Base-by-base conservation (phyloP, 2,888 invertebrate species). In the Tetragnatha montana region DNA sequence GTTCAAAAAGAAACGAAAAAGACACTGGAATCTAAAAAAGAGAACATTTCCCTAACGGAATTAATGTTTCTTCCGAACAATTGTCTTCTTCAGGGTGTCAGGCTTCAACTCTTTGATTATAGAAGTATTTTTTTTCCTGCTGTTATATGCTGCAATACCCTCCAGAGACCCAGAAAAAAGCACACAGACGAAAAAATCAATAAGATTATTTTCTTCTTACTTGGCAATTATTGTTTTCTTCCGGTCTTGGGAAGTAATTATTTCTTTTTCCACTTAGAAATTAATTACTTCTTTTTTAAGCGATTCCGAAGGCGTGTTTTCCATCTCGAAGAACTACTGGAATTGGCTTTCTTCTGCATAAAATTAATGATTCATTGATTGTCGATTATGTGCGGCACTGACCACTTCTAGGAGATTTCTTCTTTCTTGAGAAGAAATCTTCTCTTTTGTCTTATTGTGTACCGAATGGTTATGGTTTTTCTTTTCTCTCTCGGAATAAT, bases 331-430 rank as follows among this genome's bases (percentile, higher is more conserved):
- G 49, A 76, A 60, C 82, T 60, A 60, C 60, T 60, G 60, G 60
- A 60, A 60, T 82, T 82, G 35, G 60, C 82, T 82, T 82, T 82
- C 60, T 51, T 82, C 60, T 7, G 51, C 35, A 35, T 17, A 60
- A 71, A 82, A 82, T 82, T 82, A 82, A 82, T 82, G 82, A 74
- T 50, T 50, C 73, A 82, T 82, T 73, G 82, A 82, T 82, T 82
- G 35, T 82, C 82, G 73, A 82, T 82, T 82, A 82, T 74, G 74
- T 74, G 74, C 35, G 17, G 47, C n/a, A 75, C 35, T 75, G 75
- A 49, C 75, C 47, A 75, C 75, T 14, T 75, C 75, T 47, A 21
- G 35, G 14, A 73, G 73, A 73, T 21, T 47, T 35, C 47, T 8
- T 12, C 10, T 0, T 12, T 35, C 14, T 0, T 7, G 17, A 35